Base-by-base conservation (phyloP, 1,140 invertebrate genomes). In the Zaprionus lachaisei region DNA sequence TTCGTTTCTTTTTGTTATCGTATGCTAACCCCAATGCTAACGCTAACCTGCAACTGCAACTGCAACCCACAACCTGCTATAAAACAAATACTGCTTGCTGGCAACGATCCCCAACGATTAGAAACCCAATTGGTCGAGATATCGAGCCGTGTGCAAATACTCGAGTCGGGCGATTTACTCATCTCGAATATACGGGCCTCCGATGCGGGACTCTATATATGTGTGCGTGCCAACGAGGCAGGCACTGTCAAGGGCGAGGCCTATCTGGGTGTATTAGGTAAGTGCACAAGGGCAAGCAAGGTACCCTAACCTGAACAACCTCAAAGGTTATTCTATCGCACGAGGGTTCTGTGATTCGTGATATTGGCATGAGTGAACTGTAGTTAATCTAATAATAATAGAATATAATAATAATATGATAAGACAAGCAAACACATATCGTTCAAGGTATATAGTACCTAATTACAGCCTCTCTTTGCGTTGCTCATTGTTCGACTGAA, bases 201-300 rank as follows among this genome's bases (percentile, higher is more conserved):
- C 24, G 98, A 99, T 92, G 96, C 95, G 73, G 98, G 98, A 49
- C 95, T 96, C 86, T 99, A 99, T 91, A 96, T 96, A 9, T 99
- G 98, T 92, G 94, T 97, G 56, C 94, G 98, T 71, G 94, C 96
- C 26, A 99, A 99, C 92, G 97, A 97, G 93, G 97, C 97, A 38
- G 98, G 98, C 41, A 95, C 95, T 70, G 96, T 97, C 7, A 95
- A 96, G 85, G 97, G 95, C 66, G 96, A 97, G 75, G 98, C 96
- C 51, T 96, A 95, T 93, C 94, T 99, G 28, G 95, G 95, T 57
- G 97, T 98, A 54, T 94, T 98, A 83, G 96, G 97, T 98, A 94
- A 94, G 94, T 93, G 31, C 31, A 44, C 41, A n/a, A 17, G 41
- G 7, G 37, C 12, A 15, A 44, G 31, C 31, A 11, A 34, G 31